These are phyloP conservation scores for Littorina saxatilis DNA, from an alignment of 1,140 invertebrate genomes.

Conservation along the genomic window DNA sequence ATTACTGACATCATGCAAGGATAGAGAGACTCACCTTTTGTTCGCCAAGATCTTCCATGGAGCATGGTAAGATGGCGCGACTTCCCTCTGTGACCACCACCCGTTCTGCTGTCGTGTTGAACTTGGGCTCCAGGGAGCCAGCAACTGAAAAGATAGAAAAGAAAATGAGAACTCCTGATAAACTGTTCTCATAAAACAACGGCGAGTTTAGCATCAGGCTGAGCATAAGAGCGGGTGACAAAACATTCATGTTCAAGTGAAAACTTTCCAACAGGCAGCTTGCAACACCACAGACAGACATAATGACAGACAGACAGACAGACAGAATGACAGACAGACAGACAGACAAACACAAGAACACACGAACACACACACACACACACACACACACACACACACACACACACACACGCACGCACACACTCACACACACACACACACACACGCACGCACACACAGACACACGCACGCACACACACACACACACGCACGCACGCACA, in stretches of 20 bases:
- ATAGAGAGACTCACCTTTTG: slow-evolving; percentile 94
- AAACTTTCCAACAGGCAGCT: too few species aligned
- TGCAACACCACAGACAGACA: too few species aligned
- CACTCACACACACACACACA: not conserved
- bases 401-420: not conserved
- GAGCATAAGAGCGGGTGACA: not conserved
- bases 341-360: not conserved
- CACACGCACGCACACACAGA: not conserved
- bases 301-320: slow-evolving; percentile 7
- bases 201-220: not conserved
- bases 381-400: not conserved
- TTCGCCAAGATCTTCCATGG: slow-evolving; percentile 91
- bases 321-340: not conserved
- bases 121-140: slow-evolving; percentile 28
- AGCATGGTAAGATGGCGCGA: slow-evolving; percentile 92
- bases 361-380: not conserved
- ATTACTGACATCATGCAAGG: too few species aligned
- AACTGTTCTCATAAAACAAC: not conserved
- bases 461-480: not conserved
- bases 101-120: slow-evolving; percentile 73
- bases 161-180: not conserved
- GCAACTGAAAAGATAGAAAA: slow-evolving; percentile 26
- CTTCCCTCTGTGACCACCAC: slow-evolving; percentile 92
- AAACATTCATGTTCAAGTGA: too few species aligned
- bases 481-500: not conserved